phyloP scores from a whole-genome alignment of 2,888 invertebrate genomes.

The Cerastis leucographa region DNA sequence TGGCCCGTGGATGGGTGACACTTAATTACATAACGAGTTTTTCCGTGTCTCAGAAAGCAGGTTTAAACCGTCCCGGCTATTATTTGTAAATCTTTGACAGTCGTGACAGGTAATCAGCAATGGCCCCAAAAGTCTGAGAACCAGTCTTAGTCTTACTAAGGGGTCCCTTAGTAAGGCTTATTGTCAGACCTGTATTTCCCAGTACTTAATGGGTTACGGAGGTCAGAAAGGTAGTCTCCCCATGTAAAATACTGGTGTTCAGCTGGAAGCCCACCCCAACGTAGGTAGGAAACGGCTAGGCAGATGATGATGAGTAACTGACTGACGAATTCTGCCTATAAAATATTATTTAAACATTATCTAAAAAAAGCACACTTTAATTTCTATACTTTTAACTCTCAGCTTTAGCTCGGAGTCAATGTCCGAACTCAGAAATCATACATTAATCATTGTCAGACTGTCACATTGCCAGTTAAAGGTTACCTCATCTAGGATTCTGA shows the following conservation, averaged over 20 bases:
- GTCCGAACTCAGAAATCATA: conserved; percentile 8
- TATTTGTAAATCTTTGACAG: no score
- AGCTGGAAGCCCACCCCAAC: neutral
- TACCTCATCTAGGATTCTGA: conserved; percentile 4
- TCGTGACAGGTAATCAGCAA: no score
- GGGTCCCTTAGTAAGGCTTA: no score
- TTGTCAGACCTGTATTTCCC: no score
- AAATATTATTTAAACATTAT: neutral
- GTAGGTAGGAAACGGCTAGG: neutral
- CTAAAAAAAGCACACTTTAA: conserved; percentile 3
- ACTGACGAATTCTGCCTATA: neutral
- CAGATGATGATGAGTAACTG: neutral
- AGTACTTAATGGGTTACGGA: neutral
- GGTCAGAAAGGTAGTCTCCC: neutral
- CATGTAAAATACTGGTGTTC: neutral
- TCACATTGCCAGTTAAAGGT: conserved; percentile 23
- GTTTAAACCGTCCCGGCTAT: no score
- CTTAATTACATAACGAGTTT: neutral
- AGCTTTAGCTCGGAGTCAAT: conserved; percentile 8
- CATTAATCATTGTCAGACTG: conserved; percentile 44
- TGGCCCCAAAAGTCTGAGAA: no score
- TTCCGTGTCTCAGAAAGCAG: neutral
- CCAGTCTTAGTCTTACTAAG: no score
- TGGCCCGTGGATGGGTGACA: neutral
- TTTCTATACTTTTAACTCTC: neutral